Evolutionary conservation across 2,113 vertebrate genomes (phyloP).

Genomic region (Nansenia antarctica): DNA sequence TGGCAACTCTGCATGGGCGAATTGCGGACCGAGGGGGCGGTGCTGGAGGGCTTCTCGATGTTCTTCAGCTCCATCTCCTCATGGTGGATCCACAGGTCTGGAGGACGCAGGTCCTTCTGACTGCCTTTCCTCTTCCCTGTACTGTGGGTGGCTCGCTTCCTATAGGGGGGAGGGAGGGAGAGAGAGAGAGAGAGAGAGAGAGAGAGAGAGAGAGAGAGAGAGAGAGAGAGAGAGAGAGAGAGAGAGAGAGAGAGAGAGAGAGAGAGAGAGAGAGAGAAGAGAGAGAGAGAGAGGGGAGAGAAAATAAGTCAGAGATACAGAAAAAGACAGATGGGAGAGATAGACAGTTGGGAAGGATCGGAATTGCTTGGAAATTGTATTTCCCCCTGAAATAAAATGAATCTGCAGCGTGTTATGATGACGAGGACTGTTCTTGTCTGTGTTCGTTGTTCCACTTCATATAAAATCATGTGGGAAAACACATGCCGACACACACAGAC

Average conservation of each 20-base stretch:
- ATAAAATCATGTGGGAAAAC: not conserved
- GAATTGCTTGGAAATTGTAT: too few species aligned
- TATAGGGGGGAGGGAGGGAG: constrained; percentile 15
- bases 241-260: too few species aligned
- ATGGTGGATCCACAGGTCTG: constrained; percentile 96
- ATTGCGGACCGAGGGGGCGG: constrained; percentile 78
- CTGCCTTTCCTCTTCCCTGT: constrained; percentile 80
- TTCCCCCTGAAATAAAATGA: not conserved
- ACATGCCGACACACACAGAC: not conserved
- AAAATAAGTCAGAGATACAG: not conserved
- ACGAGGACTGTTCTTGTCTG: not conserved
- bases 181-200: not conserved
- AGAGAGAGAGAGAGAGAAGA: constrained; percentile 83
- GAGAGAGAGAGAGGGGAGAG: not conserved
- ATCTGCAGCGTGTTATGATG: too few species aligned
- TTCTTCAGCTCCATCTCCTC: constrained; percentile 98
- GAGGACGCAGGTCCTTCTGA: constrained; percentile 85
- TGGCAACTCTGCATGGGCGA: constrained; percentile 86
- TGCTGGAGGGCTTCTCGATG: constrained; percentile 85
- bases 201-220: not conserved
- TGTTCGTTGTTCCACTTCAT: not conserved
- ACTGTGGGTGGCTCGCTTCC: constrained; percentile 80
- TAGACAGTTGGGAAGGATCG: not conserved
- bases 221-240: not conserved
- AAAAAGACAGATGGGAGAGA: not conserved